phyloP scores from a whole-genome alignment of 2,113 vertebrate species.

The Platysteira castanea region DNA sequence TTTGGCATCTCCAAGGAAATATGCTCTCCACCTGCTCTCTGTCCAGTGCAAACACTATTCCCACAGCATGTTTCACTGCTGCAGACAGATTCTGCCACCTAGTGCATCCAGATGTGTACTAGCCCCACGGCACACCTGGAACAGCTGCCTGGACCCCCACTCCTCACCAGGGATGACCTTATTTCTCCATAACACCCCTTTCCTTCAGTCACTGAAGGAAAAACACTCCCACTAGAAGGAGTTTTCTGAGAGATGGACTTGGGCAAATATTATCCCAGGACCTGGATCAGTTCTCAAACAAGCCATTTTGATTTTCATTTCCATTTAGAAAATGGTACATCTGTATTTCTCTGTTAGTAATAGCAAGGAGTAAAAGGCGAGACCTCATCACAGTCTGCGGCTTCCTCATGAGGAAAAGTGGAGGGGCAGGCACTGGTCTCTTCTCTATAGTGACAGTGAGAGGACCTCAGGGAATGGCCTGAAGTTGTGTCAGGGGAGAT shows the following conservation, averaged over 20 bases:
- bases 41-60: background rate
- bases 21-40: constrained; percentile 34
- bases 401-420: background rate
- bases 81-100: constrained; percentile 55
- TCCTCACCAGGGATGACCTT: background rate
- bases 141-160: background rate
- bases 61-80: background rate
- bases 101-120: constrained; percentile 43
- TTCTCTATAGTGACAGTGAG: background rate
- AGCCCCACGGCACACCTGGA: background rate
- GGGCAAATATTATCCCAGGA: background rate
- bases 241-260: background rate
- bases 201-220: background rate
- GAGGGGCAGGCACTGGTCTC: background rate
- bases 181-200: background rate
- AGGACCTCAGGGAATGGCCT: background rate
- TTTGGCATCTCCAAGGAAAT: constrained; percentile 9
- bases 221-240: background rate
- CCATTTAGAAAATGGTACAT: background rate
- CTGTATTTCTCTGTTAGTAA: background rate
- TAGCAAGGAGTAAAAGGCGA: background rate
- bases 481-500: background rate
- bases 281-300: background rate
- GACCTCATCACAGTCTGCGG: background rate
- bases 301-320: background rate